Conservation (phyloP, 92 coral and sea anemone species). For the Blastomussa wellsi region DNA sequence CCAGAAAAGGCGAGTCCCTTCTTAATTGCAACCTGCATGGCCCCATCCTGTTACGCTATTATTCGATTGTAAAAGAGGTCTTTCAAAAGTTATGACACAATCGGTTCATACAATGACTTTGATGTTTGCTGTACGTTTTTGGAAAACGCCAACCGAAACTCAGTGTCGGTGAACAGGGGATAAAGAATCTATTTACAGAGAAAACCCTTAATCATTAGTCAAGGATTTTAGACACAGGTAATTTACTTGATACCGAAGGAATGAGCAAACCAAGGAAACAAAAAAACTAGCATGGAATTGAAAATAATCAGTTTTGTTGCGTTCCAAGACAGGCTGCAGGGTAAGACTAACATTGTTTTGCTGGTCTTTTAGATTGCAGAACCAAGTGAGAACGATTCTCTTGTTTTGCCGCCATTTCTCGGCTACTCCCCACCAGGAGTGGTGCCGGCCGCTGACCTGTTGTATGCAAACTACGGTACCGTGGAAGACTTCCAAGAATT, state of each 20-base stretch:
- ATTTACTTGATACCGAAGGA: not conserved
- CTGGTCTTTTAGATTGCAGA: conserved; percentile 61
- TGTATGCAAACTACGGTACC: conserved; percentile 87
- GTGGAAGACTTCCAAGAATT: conserved; percentile 61
- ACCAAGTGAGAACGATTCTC: conserved; percentile 78
- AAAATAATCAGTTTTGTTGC: not conserved
- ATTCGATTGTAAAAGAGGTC: not conserved
- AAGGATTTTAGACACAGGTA: not conserved
- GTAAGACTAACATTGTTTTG: not conserved
- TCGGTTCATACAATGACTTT: too few relatives aligned
- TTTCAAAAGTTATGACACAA: not conserved
- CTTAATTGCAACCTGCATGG: not conserved
- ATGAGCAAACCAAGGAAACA: not conserved
- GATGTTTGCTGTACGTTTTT: too few relatives aligned
- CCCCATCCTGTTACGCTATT: not conserved
- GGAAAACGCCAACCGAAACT: too few relatives aligned
- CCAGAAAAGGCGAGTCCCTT: conserved; percentile 61
- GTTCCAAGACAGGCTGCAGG: not conserved
- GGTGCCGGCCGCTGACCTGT: conserved; percentile 64
- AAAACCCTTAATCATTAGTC: too few relatives aligned
- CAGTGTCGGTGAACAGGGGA: too few relatives aligned
- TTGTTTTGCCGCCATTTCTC: conserved; percentile 75
- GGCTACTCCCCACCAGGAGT: conserved; percentile 82
- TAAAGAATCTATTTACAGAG: too few relatives aligned
- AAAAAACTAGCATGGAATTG: not conserved